These are phyloP conservation scores for Scomber colias DNA, from an alignment of 2,113 vertebrate species.

Conservation along the genomic window DNA sequence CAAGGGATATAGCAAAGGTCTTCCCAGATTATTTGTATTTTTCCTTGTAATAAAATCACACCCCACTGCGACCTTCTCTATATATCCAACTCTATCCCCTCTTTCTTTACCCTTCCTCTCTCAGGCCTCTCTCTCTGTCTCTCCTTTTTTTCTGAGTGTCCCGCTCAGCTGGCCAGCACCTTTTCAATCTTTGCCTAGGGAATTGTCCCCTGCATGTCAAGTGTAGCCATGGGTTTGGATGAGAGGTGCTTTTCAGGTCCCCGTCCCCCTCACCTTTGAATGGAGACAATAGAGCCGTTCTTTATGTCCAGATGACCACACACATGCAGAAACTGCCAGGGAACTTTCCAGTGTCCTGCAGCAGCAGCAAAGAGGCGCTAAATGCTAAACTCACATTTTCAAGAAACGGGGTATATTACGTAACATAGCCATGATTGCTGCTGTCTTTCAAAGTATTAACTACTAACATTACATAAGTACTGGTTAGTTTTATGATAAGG, in stretches of 20 bases:
- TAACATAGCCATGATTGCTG: constrained; percentile 25
- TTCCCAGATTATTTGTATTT: not conserved
- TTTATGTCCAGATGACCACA: constrained; percentile 79
- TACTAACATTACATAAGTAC: not conserved
- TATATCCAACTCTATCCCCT: constrained; percentile 48
- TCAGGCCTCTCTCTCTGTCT: constrained; percentile 51
- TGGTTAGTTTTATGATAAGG: constrained; percentile 13
- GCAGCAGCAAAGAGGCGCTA: constrained; percentile 30
- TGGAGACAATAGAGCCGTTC: constrained; percentile 78
- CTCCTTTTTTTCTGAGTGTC: constrained; percentile 67
- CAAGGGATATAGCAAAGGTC: not conserved
- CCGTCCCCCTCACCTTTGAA: constrained; percentile 82
- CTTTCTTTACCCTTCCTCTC: constrained; percentile 54
- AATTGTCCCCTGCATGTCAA: constrained; percentile 83
- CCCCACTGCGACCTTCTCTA: constrained; percentile 26
- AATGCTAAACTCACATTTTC: constrained; percentile 53
- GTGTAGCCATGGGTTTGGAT: constrained; percentile 81
- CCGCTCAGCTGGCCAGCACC: constrained; percentile 79
- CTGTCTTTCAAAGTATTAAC: constrained; percentile 1
- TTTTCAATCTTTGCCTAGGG: constrained; percentile 77
- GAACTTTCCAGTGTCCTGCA: constrained; percentile 56
- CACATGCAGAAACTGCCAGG: constrained; percentile 64
- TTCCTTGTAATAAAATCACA: constrained; percentile 35
- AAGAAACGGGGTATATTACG: constrained; percentile 49
- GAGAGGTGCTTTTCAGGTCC: constrained; percentile 82